These are phyloP conservation scores for Caloenas nicobarica DNA, from an alignment of 2,113 vertebrate genomes.

Conservation along the genomic window DNA sequence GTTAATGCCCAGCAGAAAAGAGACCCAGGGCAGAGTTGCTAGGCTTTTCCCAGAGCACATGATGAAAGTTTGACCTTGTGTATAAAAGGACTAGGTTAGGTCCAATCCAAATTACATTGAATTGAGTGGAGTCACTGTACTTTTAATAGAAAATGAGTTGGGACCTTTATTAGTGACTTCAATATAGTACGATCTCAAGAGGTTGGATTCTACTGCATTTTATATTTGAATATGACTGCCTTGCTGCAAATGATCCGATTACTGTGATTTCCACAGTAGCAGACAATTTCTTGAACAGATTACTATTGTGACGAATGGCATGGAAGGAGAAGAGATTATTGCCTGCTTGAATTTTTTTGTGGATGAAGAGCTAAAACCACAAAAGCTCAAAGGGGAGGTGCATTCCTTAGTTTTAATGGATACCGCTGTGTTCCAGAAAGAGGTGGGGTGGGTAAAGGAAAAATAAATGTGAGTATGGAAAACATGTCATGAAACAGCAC, in stretches of 20 bases:
- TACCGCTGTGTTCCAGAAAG: neutral
- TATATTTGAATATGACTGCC: constrained; percentile 30
- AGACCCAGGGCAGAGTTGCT: neutral
- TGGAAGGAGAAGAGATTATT: constrained; percentile 41
- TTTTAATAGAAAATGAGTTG: neutral
- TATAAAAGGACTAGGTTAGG: neutral
- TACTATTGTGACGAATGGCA: neutral
- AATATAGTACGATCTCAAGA: constrained; percentile 6
- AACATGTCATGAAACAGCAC: neutral
- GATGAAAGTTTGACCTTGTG: neutral
- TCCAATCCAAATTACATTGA: neutral
- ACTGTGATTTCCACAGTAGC: constrained; percentile 31
- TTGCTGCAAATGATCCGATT: constrained; percentile 29
- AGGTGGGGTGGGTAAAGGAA: neutral
- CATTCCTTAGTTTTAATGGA: constrained; percentile 30
- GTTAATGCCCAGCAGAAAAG: neutral
- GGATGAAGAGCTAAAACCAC: neutral
- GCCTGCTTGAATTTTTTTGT: neutral
- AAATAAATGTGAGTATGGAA: neutral
- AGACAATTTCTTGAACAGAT: constrained; percentile 58
- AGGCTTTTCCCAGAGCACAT: neutral
- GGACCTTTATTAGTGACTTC: constrained; percentile 12
- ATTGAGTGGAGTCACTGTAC: neutral
- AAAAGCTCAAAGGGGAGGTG: constrained; percentile 14
- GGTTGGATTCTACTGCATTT: constrained; percentile 8